Conservation (phyloP, 1,140 invertebrate genomes). For the Aplysia californica region DNA sequence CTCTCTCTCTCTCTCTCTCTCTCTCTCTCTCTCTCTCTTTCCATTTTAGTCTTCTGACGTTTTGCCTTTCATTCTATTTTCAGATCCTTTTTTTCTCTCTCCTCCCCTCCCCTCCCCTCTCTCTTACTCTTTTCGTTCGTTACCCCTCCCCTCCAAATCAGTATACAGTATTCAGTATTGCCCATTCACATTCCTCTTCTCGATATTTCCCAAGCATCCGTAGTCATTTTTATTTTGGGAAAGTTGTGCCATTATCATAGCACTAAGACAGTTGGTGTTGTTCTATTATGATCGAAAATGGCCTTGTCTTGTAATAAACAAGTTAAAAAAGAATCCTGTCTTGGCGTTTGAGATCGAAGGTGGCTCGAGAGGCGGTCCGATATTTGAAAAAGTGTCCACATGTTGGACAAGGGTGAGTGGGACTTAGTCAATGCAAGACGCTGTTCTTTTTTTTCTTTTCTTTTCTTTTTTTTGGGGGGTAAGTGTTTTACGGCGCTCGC, state of each 20-base stretch:
- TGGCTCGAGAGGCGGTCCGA: too few species aligned
- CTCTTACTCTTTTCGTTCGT: neutral
- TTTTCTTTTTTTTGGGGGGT: too few species aligned
- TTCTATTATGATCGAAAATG: neutral
- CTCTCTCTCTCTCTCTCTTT: conserved; percentile 15
- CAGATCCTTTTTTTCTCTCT: neutral
- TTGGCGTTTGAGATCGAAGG: too few species aligned
- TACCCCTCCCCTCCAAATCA: neutral
- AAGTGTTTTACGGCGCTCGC: too few species aligned
- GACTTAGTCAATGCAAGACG: too few species aligned
- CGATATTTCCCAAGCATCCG: too few species aligned
- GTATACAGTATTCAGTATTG: neutral
- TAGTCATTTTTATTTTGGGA: too few species aligned
- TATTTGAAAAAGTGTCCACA: too few species aligned
- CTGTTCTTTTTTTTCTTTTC: too few species aligned
- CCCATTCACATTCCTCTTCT: neutral
- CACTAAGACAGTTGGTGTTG: neutral
- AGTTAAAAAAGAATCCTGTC: too few species aligned
- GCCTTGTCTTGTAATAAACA: neutral
- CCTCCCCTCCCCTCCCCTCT: neutral
- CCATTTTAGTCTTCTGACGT: neutral
- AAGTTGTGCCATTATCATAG: neutral
- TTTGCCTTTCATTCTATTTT: neutral
- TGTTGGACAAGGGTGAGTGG: too few species aligned
- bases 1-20: conserved; percentile 15